A percentile compares a stretch with the other conserved stretches of the same genome.
Conservation (phyloP, 2,113 vertebrate genomes). For the Colaptes auratus region DNA sequence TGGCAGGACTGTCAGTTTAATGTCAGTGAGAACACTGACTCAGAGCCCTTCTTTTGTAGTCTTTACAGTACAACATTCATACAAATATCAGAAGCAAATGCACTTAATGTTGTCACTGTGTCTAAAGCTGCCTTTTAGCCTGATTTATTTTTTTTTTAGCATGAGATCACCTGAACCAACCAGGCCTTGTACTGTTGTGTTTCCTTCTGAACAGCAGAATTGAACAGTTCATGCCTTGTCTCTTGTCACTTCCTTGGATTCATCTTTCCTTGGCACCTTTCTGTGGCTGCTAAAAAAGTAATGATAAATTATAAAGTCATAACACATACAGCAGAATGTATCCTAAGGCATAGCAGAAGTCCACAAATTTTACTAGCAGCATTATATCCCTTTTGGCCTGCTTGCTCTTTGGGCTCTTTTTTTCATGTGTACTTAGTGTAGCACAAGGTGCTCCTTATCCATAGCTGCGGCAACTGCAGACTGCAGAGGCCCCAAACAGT, state of each 20-base stretch:
- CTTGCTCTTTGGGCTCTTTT: neutral
- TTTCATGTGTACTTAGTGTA: accelerated
- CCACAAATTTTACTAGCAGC: neutral
- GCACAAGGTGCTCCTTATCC: neutral
- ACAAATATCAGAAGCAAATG: neutral
- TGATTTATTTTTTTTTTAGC: neutral
- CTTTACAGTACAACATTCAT: neutral
- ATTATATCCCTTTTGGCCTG: neutral
- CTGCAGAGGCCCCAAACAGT: neutral
- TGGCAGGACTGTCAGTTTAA: neutral
- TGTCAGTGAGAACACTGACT: neutral
- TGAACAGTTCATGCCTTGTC: neutral
- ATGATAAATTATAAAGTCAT: neutral
- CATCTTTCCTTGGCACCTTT: neutral
- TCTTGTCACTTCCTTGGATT: neutral
- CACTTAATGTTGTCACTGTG: neutral
- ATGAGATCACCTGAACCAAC: neutral
- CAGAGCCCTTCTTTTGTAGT: neutral
- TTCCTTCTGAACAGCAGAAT: neutral
- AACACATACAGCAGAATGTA: neutral
- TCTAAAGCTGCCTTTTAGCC: neutral
- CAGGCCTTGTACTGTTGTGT: neutral
- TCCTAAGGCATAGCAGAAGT: neutral
- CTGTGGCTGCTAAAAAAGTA: neutral
- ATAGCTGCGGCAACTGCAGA: neutral